A percentile compares a stretch with the other conserved stretches of the same genome.
phyloP scores from a whole-genome alignment of 2,888 invertebrate genomes.

The Laothoe populi region DNA sequence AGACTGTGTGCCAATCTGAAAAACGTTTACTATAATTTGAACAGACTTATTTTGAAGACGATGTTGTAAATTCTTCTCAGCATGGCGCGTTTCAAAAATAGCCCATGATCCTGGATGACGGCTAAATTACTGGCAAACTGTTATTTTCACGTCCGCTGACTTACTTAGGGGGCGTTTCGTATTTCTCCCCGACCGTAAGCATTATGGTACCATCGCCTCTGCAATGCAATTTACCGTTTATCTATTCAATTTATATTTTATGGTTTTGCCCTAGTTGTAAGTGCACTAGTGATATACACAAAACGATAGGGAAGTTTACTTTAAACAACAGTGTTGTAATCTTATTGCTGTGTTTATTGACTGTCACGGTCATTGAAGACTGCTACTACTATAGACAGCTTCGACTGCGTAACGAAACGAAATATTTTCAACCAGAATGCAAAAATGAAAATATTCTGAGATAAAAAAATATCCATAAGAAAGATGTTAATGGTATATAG shows the following conservation, averaged over 20 bases:
- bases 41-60: conserved; percentile 7
- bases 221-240: conserved; percentile 61
- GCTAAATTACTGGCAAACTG: conserved; percentile 37
- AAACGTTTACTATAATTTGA: conserved; percentile 22
- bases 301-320: conserved; percentile 58
- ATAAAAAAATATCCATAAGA: too few species aligned
- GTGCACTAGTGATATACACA: conserved; percentile 58
- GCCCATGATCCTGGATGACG: conserved; percentile 25
- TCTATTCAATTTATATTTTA: conserved; percentile 80
- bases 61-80: conserved; percentile 25
- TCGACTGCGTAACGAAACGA: not conserved
- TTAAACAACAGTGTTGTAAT: conserved; percentile 35
- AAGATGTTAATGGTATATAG: too few species aligned
- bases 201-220: conserved; percentile 51
- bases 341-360: conserved; percentile 22
- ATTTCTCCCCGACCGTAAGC: conserved; percentile 36
- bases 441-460: too few species aligned
- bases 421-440: not conserved
- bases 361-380: not conserved
- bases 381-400: too few species aligned
- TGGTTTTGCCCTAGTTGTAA: conserved; percentile 65
- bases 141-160: conserved; percentile 43
- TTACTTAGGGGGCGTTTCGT: conserved; percentile 47
- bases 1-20: not conserved
- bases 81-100: conserved; percentile 28